phyloP scores from a whole-genome alignment of 2,888 invertebrate genomes.

The Dicycla oo region DNA sequence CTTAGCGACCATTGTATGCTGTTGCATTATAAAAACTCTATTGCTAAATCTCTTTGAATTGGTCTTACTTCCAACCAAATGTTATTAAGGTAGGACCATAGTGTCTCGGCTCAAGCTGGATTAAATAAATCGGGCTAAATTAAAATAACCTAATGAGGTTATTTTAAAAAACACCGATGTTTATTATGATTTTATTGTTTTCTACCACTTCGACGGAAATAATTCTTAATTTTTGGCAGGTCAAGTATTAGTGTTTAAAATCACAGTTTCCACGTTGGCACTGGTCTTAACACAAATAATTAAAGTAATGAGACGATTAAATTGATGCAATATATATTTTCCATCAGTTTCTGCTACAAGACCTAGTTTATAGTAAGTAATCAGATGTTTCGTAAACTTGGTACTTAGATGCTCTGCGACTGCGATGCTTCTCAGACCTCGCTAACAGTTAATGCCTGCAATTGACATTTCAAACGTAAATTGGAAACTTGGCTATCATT shows the following conservation, averaged over 20 bases:
- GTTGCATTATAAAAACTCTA: conserved; percentile 73
- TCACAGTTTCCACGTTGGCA: neutral
- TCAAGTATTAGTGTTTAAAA: neutral
- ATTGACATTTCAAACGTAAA: conserved; percentile 65
- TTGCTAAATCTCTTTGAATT: conserved; percentile 64
- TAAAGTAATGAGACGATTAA: conserved; percentile 1
- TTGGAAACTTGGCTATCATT: conserved; percentile 60
- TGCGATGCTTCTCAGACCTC: conserved; percentile 26
- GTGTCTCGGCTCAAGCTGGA: neutral
- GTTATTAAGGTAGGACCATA: conserved; percentile 30
- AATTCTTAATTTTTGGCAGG: neutral
- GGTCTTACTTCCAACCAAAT: conserved; percentile 54
- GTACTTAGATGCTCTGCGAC: conserved; percentile 34
- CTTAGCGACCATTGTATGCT: conserved; percentile 77
- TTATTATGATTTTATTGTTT: neutral
- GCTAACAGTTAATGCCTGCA: conserved; percentile 44
- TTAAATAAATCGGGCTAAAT: conserved; percentile 5
- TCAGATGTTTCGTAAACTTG: conserved; percentile 47
- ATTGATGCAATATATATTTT: conserved; percentile 3
- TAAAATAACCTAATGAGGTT: no score
- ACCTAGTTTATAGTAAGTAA: conserved; percentile 31
- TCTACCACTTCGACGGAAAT: neutral
- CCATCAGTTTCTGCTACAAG: conserved; percentile 23
- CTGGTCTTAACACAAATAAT: neutral
- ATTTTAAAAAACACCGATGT: neutral